These are phyloP conservation scores for Drosophila nr. perissopoda DNA, from an alignment of 2,888 invertebrate species.

Conservation along the genomic window DNA sequence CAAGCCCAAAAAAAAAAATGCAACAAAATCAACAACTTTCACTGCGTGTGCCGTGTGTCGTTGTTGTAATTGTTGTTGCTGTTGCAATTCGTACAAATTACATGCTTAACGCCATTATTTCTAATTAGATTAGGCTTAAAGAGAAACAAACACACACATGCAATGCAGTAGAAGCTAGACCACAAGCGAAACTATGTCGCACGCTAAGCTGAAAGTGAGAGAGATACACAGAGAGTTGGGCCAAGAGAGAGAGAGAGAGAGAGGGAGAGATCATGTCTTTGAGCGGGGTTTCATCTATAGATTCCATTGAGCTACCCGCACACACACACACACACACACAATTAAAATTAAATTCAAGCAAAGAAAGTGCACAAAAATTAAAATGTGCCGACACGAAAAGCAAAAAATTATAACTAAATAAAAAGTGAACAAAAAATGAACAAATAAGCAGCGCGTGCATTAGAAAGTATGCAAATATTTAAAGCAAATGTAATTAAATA, in stretches of 20 bases:
- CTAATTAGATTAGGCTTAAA: slow-evolving; percentile 74
- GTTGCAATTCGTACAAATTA: slow-evolving; percentile 62
- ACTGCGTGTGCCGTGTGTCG: slow-evolving; percentile 45
- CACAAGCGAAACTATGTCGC: slow-evolving; percentile 70
- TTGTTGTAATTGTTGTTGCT: slow-evolving; percentile 21
- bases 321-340: slow-evolving; percentile 25
- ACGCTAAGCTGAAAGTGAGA: slow-evolving; percentile 49
- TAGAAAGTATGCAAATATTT: slow-evolving; percentile 80
- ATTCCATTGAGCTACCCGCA: slow-evolving; percentile 42
- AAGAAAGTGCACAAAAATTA: slow-evolving; percentile 51
- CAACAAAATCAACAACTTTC: slow-evolving; percentile 61
- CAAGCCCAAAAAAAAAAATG: slow-evolving; percentile 48
- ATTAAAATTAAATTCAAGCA: slow-evolving; percentile 67
- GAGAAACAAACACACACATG: slow-evolving; percentile 4
- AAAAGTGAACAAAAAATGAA: slow-evolving; percentile 15
- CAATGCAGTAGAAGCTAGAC: slow-evolving; percentile 46
- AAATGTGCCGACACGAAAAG: slow-evolving; percentile 47
- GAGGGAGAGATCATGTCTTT: background rate
- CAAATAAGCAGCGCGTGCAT: slow-evolving; percentile 59
- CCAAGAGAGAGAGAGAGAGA: background rate
- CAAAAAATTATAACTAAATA: slow-evolving; percentile 25
- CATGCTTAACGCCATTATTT: slow-evolving; percentile 69
- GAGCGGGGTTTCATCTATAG: slow-evolving; percentile 28
- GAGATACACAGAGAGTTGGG: background rate
- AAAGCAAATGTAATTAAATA: slow-evolving; percentile 73